Evolutionary conservation across 2,797 vertebrate species (phyloP).

Genomic region (Hafferia zeledoni): DNA sequence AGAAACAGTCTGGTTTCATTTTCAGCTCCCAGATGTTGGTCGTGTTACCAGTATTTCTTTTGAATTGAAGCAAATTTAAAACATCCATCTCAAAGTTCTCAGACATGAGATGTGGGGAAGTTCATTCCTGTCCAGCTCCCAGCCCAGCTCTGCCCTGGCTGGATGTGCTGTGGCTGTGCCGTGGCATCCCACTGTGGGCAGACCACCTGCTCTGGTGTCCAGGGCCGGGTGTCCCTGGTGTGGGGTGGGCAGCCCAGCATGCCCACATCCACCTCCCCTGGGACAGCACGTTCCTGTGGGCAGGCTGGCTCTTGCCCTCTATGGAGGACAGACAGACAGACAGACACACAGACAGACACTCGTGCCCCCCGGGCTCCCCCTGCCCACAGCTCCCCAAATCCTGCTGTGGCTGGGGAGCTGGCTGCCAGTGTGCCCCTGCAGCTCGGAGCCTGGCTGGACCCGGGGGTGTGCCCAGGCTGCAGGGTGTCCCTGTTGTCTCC

Average conservation of each 20-base stretch:
- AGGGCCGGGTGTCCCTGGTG: accelerated
- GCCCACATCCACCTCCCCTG: neutral
- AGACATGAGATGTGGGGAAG: accelerated
- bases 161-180: neutral
- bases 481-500: accelerated
- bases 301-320: neutral
- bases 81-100: neutral
- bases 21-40: neutral
- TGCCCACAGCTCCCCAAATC: neutral
- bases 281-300: neutral
- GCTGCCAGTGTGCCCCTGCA: neutral
- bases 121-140: neutral
- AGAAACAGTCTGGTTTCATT: neutral
- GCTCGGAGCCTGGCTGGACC: neutral
- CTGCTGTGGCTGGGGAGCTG: neutral
- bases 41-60: neutral
- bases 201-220: accelerated
- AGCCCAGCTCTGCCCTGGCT: neutral
- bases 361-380: accelerated
- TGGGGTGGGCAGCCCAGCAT: neutral
- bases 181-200: accelerated
- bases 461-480: neutral
- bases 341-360: neutral
- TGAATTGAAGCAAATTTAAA: neutral
- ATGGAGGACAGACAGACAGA: neutral